phyloP scores from a whole-genome alignment of 2,888 invertebrate species.

The Rhingia rostrata region DNA sequence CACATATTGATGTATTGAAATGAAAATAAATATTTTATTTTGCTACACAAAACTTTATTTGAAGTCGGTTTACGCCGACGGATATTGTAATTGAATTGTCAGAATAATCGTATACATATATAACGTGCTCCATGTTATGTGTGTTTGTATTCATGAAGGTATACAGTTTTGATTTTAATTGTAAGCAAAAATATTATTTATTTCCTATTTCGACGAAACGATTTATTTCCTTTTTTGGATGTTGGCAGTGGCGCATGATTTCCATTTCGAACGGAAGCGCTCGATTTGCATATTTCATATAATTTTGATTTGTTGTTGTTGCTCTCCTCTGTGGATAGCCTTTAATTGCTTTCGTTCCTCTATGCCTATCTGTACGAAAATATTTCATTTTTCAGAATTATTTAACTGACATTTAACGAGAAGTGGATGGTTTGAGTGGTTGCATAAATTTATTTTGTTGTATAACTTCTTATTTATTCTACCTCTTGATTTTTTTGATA shows the following conservation, averaged over 20 bases:
- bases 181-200: constrained; percentile 40
- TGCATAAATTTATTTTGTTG: background rate
- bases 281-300: constrained; percentile 33
- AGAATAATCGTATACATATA: background rate
- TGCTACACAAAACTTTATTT: background rate
- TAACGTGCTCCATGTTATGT: background rate
- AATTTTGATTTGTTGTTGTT: constrained; percentile 2
- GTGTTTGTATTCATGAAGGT: background rate
- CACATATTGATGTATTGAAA: too few species aligned
- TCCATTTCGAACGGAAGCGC: constrained; percentile 12
- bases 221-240: constrained; percentile 26
- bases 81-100: constrained; percentile 26
- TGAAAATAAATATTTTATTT: too few species aligned
- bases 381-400: background rate
- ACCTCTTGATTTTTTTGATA: too few species aligned
- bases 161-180: constrained; percentile 18
- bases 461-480: background rate
- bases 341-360: constrained; percentile 4
- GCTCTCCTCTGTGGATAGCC: background rate
- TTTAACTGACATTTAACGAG: background rate
- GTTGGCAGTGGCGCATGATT: background rate
- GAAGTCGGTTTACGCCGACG: background rate
- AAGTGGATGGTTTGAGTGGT: background rate
- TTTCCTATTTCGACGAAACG: background rate
- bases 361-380: background rate